Base-by-base conservation (phyloP, 2,797 vertebrate genomes). In the Nasua narica region DNA sequence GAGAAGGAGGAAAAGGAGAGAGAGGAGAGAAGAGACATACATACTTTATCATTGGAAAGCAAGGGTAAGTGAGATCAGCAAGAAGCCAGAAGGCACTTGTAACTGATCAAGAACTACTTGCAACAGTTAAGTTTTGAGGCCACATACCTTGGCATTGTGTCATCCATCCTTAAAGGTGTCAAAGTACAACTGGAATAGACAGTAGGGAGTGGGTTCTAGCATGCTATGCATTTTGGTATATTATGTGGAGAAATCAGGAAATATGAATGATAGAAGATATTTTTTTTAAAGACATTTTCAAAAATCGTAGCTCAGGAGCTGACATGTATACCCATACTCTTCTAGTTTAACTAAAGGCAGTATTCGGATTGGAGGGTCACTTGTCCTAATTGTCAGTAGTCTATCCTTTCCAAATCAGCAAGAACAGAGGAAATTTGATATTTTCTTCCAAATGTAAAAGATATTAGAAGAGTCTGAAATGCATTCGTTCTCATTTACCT, bases 281-380 rank as follows among this genome's bases (percentile, higher is more conserved):
- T 95, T 93, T 46, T n/a, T n/a, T n/a, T n/a, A n/a, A n/a, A n/a
- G 46, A 1, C 32, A 62, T 96, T 95, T 93, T 46, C 10, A 81
- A 77, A 81, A 54, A 13, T 40, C 25, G 0, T n/a, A 19, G 29
- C 43, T 27, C n/a, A 54, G 5, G 15, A 91, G 15, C 29, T 65
- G n/a, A 48, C 18, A 15, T 46, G n/a, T 18, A 25, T 78, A 21
- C 29, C 25, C 50, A 32, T 37, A 15, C 37, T 86, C 56, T 85
- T 62, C 52, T 70, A 56, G n/a, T 46, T 74, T 62, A 82, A 52
- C 16, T 91, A 7, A 29, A n/a, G 48, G 23, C 43, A 86, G 8
- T 56, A 83, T 65, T 95, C 29, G 11, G 18, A 69, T 76, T 74
- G 82, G 74, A 95, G 62, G 2, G 48, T 91, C 14, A 10, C 9